Evolutionary conservation across 2,888 invertebrate genomes (phyloP).

Genomic region (Eurytoma adleriae): DNA sequence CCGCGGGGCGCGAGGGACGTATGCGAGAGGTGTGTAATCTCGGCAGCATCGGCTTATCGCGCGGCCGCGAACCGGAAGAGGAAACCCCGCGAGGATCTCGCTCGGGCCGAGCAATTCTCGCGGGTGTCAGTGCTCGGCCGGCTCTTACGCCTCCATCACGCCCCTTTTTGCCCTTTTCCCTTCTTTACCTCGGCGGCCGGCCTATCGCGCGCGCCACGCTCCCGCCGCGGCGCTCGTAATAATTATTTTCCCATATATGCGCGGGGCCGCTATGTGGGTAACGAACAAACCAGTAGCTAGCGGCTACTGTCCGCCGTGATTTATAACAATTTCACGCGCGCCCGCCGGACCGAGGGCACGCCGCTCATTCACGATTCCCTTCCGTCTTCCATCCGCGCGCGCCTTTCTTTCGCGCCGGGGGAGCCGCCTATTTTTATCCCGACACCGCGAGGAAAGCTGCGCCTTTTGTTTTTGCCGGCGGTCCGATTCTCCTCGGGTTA

Average conservation of each 20-base stretch:
- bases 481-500: no score
- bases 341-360: slow-evolving; percentile 10
- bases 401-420: not conserved
- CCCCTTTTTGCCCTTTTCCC: slow-evolving; percentile 46
- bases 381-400: slow-evolving; percentile 57
- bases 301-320: slow-evolving; percentile 68
- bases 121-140: slow-evolving; percentile 59
- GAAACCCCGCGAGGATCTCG: slow-evolving; percentile 61
- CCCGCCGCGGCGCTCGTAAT: slow-evolving; percentile 66
- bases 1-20: slow-evolving; percentile 1
- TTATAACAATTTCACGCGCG: slow-evolving; percentile 67
- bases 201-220: not conserved
- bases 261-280: slow-evolving; percentile 45
- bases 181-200: not conserved
- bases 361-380: slow-evolving; percentile 57
- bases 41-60: slow-evolving; percentile 59
- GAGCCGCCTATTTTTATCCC: not conserved
- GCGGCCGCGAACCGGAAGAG: slow-evolving; percentile 61
- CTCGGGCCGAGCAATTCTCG: slow-evolving; percentile 57
- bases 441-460: not conserved
- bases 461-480: no score
- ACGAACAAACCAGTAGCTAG: slow-evolving; percentile 67
- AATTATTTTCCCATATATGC: slow-evolving; percentile 71
- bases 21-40: slow-evolving; percentile 53
- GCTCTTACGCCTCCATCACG: slow-evolving; percentile 38